phyloP scores from a whole-genome alignment of 2,888 invertebrate species.

The Dione juno region DNA sequence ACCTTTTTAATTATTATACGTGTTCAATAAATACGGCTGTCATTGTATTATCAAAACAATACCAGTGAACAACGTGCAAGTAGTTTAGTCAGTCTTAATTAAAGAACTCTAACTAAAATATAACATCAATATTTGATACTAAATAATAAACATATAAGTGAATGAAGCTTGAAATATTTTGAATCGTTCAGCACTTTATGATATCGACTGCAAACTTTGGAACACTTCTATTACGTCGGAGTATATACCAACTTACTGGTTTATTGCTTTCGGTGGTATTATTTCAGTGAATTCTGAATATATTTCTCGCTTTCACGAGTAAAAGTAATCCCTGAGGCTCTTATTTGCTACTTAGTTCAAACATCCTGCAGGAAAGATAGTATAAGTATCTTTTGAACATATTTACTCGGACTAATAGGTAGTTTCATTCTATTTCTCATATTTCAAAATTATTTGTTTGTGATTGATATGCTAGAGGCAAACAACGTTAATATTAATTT shows the following conservation, averaged over 20 bases:
- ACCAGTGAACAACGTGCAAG: neutral
- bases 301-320: constrained; percentile 71
- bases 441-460: neutral
- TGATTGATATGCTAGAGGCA: neutral
- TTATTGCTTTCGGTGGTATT: constrained; percentile 80
- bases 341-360: constrained; percentile 73
- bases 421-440: constrained; percentile 4
- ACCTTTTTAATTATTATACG: no score
- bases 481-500: neutral
- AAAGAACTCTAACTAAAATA: neutral
- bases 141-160: constrained; percentile 17
- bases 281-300: constrained; percentile 81
- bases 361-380: constrained; percentile 53
- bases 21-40: no score
- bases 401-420: constrained; percentile 51
- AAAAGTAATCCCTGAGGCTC: constrained; percentile 67
- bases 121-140: neutral
- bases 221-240: constrained; percentile 67
- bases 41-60: neutral
- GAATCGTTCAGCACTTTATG: constrained; percentile 49
- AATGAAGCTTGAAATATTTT: constrained; percentile 40
- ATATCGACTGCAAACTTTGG: constrained; percentile 68
- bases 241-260: constrained; percentile 78
- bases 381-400: constrained; percentile 57
- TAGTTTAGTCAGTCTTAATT: neutral